phyloP scores from a whole-genome alignment of 2,797 vertebrate species.

The Anniella stebbinsi region DNA sequence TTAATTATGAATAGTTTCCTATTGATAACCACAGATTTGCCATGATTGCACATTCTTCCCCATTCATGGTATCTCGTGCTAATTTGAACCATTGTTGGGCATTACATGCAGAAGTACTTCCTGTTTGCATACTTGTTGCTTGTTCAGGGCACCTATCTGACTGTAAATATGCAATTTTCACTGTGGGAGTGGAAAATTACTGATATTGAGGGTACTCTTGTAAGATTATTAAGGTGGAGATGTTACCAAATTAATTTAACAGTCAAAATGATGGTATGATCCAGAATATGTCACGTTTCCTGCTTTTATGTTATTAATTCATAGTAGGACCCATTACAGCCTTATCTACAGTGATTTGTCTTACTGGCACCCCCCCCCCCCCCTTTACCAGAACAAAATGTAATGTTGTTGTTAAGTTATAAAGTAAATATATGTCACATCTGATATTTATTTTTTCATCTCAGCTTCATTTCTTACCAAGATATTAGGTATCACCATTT shows the following conservation, averaged over 20 bases:
- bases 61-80: not conserved
- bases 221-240: not conserved
- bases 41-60: not conserved
- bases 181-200: not conserved
- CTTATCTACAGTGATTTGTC: constrained; percentile 1
- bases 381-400: not conserved
- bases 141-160: not conserved
- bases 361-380: not conserved
- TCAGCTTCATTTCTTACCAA: not conserved
- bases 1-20: not conserved
- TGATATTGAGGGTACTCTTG: not conserved
- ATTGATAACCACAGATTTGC: not conserved
- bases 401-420: not conserved
- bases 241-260: not conserved
- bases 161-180: not conserved
- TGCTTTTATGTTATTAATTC: not conserved
- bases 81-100: not conserved
- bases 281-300: not conserved
- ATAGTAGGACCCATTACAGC: not conserved
- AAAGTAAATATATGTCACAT: constrained; percentile 1
- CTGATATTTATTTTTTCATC: constrained; percentile 17
- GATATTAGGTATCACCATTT: not conserved
- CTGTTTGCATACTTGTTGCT: not conserved
- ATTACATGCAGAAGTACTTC: not conserved
- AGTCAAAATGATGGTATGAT: not conserved